Base-by-base conservation (phyloP, 2,797 vertebrate species). In the Neosilurus hyrtlii region DNA sequence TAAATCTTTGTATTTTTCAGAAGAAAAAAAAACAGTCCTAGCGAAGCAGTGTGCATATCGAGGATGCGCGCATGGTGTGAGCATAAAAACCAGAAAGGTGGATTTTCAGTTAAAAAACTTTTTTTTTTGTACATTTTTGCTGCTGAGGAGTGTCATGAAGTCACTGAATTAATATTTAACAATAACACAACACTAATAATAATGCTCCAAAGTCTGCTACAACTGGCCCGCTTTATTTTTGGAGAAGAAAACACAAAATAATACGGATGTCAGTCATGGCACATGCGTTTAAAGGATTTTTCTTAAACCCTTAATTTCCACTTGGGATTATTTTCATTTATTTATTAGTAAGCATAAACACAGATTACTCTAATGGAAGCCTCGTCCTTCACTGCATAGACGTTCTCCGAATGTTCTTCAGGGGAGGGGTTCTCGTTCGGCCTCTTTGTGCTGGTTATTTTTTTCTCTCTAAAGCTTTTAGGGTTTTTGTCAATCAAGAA, bases 11-110 rank as follows among this genome's bases (percentile, higher is more conserved):
- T 81, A 63, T 81, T 18, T 72, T 72, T 71, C 57, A 51, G n/a
- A n/a, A n/a, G n/a, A n/a, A n/a, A n/a, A n/a, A n/a, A 89, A 91
- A 94, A 94, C 93, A 94, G 93, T 94, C 94, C 94, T 93, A 93
- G 90, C 91, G 90, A 86, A 94, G 93, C 93, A 88, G 94, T 94
- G 94, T n/a, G n/a, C 93, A 94, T 94, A 94, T 92, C 93, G 4
- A 73, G 89, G 91, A 94, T 92, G 92, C 90, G 57, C 59, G 61
- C 35, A 11, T 65, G 51, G 59, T 62, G 92, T 90, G 92, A 82
- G 80, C 80, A 24, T n/a, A n/a, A 51, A 63, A 78, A n/a, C 76
- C 76, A 78, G 37, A 63, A 65, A 5, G 37, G 22, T 78, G 61
- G 20, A 51, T 18, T 63, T 63, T 65, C 37, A 52, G 59, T 78